phyloP scores from a whole-genome alignment of 1,140 invertebrate genomes.

The Drosophila gunungcola region DNA sequence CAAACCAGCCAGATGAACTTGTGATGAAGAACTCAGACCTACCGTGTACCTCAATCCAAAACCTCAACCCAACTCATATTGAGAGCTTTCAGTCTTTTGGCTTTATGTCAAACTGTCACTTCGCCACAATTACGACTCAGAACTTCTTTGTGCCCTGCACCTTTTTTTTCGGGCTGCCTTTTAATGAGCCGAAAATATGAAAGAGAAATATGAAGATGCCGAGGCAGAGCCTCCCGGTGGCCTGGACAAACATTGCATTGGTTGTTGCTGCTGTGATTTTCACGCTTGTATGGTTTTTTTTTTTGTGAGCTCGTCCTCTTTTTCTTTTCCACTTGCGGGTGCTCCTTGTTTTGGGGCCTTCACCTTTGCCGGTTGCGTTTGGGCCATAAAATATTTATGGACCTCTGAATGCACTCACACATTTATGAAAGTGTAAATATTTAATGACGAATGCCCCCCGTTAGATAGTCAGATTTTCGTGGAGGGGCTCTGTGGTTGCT shows the following conservation, averaged over 20 bases:
- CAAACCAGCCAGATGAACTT: conserved; percentile 30
- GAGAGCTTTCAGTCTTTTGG: conserved; percentile 39
- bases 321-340: background rate
- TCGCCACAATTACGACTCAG: conserved; percentile 40
- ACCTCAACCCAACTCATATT: conserved; percentile 15
- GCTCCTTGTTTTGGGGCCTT: conserved; percentile 32
- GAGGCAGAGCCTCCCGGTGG: conserved; percentile 6
- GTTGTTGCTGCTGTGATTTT: conserved; percentile 65
- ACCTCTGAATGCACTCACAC: conserved; percentile 79
- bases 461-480: conserved; percentile 38
- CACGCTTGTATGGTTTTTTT: conserved; percentile 72
- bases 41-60: conserved; percentile 13
- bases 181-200: conserved; percentile 53
- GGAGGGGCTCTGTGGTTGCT: conserved; percentile 5
- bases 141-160: conserved; percentile 41
- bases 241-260: conserved; percentile 43
- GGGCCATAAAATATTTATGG: conserved; percentile 74
- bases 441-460: conserved; percentile 70
- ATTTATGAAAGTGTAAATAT: conserved; percentile 83
- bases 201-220: conserved; percentile 18
- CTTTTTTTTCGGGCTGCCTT: conserved; percentile 40
- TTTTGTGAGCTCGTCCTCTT: conserved; percentile 14
- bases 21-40: conserved; percentile 12
- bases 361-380: conserved; percentile 54
- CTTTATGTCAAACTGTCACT: conserved; percentile 54